Evolutionary conservation across 2,113 vertebrate genomes (phyloP), one percentile per base, ranked within the genome.

Genomic region (Cebidichthys violaceus): DNA sequence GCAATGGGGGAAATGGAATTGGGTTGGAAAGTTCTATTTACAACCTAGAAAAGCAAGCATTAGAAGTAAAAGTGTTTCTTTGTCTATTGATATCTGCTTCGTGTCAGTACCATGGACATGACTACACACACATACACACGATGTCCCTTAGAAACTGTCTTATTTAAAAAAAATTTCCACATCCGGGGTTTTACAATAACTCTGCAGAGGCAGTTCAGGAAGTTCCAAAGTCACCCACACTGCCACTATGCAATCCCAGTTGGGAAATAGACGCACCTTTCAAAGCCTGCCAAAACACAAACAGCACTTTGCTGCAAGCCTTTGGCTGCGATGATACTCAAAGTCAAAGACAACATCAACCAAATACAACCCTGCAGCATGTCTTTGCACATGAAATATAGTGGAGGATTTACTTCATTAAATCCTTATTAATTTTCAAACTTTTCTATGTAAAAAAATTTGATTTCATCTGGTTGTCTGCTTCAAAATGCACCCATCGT

Each of bases 211-310:
- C 72, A 45, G 45, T 71, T 72, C 70, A 37, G 24, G 10, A 81
- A 71, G 29, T 81, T 77, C 41, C 24, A 52, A 79, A 84, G 81
- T 84, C 87, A 84, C 67, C 24, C 39, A 41, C 47, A 77, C 59
- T 2, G 4, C 41, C 29, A 70, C 64, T 33, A 35, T 66, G 9
- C 37, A 59, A 37, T 64, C 85, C 18, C 31, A 55, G 54, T 14
- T 75, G 75, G 70, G 82, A 75, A 85, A 77, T 68, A 24, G 14
- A 79, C 37, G 66, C 24, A 20, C 1, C 27, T 61, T 71, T 72
- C 35, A 74, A 31, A 70, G 77, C 47, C 55, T 68, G 61, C 59
- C 43, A 70, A 78, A 70, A 77, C 69, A 71, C n/a, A 72, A 60
- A 31, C 18, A 37, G 13, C 17, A n/a, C 10, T 68, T 76, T 68